Evolutionary conservation across 2,888 invertebrate genomes (phyloP).

Genomic region (Rhorus exstirpatorius): DNA sequence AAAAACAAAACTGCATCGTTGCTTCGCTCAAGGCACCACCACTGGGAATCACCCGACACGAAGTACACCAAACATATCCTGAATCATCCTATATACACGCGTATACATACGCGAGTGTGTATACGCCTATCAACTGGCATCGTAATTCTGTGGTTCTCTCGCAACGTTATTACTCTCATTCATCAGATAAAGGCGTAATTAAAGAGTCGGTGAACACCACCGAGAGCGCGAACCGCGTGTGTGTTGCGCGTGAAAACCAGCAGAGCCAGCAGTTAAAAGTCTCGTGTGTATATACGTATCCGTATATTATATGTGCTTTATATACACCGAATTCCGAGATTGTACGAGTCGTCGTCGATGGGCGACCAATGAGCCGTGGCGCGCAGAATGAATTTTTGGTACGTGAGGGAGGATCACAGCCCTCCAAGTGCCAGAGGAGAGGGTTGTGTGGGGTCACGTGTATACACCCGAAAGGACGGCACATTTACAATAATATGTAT

Average conservation of each 20-base stretch:
- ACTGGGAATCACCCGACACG: too few relatives aligned
- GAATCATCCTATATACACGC: not conserved
- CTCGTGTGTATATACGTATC: not conserved
- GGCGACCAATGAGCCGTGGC: constrained; percentile 41
- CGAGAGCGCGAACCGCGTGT: not conserved
- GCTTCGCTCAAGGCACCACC: too few relatives aligned
- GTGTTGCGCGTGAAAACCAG: constrained; percentile 16
- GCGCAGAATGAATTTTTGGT: constrained; percentile 37
- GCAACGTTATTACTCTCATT: constrained; percentile 79
- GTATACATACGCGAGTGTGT: not conserved
- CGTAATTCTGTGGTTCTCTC: constrained; percentile 75
- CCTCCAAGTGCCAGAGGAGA: not conserved
- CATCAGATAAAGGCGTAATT: constrained; percentile 83
- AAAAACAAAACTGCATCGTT: too few relatives aligned
- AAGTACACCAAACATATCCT: too few relatives aligned
- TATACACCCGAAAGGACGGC: constrained; percentile 1
- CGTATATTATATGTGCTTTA: constrained; percentile 1
- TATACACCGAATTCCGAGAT: constrained; percentile 1
- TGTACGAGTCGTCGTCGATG: constrained; percentile 11
- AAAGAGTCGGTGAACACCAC: constrained; percentile 74
- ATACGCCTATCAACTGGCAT: constrained; percentile 60
- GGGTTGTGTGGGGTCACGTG: not conserved
- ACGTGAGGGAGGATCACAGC: not conserved
- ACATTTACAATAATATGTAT: not conserved
- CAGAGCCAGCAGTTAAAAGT: constrained; percentile 30